Percentiles rank a stretch among this genome's conserved stretches.
Evolutionary conservation across 2,113 vertebrate species (phyloP).

Genomic region (Nannobrachium achirus): DNA sequence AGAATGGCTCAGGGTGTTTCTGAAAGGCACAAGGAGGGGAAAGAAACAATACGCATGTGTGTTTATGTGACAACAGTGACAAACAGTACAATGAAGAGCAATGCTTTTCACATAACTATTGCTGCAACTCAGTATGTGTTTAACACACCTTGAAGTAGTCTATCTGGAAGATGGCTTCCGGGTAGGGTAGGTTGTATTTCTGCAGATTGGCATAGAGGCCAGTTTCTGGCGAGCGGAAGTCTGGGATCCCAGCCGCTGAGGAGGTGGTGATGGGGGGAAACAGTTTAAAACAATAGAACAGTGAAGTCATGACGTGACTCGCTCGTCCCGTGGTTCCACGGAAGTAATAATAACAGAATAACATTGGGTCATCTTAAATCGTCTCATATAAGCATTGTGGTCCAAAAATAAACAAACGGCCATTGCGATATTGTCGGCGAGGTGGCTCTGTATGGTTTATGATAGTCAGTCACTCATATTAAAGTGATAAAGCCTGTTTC

Average conservation of each 20-base stretch:
- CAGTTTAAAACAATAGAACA: background rate
- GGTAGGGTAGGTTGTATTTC: conserved; percentile 90
- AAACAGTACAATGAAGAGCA: too few species aligned
- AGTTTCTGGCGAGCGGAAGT: conserved; percentile 90
- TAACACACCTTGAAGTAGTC: conserved; percentile 87
- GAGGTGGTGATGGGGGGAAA: background rate
- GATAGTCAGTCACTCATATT: too few species aligned
- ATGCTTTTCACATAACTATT: too few species aligned
- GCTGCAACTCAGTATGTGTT: background rate
- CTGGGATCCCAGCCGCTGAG: conserved; percentile 90
- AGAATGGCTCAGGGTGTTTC: conserved; percentile 94
- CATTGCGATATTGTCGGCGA: too few species aligned
- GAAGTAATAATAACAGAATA: too few species aligned
- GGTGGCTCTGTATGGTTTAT: too few species aligned
- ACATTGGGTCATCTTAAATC: too few species aligned
- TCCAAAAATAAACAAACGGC: too few species aligned
- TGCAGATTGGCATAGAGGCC: conserved; percentile 91
- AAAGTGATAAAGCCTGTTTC: too few species aligned
- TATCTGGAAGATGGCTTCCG: conserved; percentile 93
- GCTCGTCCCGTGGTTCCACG: too few species aligned
- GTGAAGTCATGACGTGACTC: too few species aligned
- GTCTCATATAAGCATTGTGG: too few species aligned
- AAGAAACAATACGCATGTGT: background rate
- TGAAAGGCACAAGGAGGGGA: conserved; percentile 42
- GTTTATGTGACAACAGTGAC: background rate